Conservation (phyloP, 1,140 invertebrate species). For the Zaprionus davidi region DNA sequence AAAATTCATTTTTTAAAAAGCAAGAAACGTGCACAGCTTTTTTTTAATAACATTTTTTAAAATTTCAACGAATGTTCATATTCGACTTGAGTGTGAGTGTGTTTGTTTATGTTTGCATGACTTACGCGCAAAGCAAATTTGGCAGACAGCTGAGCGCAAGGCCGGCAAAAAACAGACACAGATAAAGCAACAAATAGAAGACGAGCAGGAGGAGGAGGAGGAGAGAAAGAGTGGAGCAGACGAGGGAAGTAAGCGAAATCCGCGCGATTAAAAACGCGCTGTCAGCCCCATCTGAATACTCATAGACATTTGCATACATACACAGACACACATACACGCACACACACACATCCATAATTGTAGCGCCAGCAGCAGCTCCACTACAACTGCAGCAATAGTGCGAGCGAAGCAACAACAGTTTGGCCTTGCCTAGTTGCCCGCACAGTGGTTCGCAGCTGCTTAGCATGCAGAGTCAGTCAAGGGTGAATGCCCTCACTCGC, state of each 20-base stretch:
- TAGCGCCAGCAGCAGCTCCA: constrained; percentile 6
- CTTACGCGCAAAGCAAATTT: constrained; percentile 24
- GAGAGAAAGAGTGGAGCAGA: too few species aligned
- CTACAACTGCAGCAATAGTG: constrained; percentile 34
- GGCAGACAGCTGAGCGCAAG: constrained; percentile 36
- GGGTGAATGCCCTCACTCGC: constrained; percentile 1
- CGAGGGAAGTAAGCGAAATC: background rate
- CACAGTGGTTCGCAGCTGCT: constrained; percentile 57
- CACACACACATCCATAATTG: constrained; percentile 2
- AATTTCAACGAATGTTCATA: constrained; percentile 1
- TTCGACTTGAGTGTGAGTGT: background rate
- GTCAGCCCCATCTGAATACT: constrained; percentile 10
- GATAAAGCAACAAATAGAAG: background rate
- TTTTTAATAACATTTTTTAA: constrained; percentile 3
- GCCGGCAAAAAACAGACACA: constrained; percentile 9
- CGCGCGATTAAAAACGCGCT: constrained; percentile 13
- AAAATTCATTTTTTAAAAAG: constrained; percentile 56
- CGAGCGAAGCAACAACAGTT: constrained; percentile 21
- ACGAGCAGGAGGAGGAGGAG: too few species aligned
- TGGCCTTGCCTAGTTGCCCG: constrained; percentile 31
- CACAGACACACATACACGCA: background rate
- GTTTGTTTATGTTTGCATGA: constrained; percentile 41
- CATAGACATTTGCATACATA: constrained; percentile 16
- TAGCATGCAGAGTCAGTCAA: background rate
- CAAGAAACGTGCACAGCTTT: background rate